A percentile compares a stretch with the other conserved stretches of the same genome.
Conservation (phyloP, 2,888 invertebrate species). For the Sinelater perroti region DNA sequence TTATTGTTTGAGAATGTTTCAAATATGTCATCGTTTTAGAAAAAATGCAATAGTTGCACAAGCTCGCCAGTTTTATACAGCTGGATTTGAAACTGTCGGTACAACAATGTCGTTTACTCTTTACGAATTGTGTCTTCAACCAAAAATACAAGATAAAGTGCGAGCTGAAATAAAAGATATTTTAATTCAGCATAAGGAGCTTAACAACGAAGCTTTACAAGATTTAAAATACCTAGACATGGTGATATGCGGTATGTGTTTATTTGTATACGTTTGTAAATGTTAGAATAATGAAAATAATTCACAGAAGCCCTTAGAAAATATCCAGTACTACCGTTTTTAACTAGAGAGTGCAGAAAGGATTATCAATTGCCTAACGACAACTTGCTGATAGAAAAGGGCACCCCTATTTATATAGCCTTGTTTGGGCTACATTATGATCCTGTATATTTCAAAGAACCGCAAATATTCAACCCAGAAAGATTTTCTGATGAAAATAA, state of each 20-base stretch:
- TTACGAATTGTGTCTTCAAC: conserved; percentile 65
- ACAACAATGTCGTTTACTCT: conserved; percentile 66
- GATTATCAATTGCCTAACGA: conserved; percentile 50
- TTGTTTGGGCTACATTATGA: conserved; percentile 55
- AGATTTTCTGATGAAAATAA: conserved; percentile 51
- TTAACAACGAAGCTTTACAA: conserved; percentile 64
- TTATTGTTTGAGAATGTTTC: no score
- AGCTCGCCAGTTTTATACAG: conserved; percentile 68
- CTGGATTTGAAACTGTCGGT: conserved; percentile 70
- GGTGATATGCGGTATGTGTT: conserved; percentile 65
- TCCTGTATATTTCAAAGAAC: conserved; percentile 55
- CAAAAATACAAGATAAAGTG: conserved; percentile 64
- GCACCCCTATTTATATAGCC: conserved; percentile 54
- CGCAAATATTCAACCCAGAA: conserved; percentile 57
- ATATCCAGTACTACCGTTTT: conserved; percentile 56
- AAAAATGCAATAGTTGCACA: conserved; percentile 64
- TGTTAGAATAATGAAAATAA: conserved; percentile 44
- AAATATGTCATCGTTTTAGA: no score
- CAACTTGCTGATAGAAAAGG: conserved; percentile 52
- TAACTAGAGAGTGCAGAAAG: conserved; percentile 48
- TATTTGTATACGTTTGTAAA: no score
- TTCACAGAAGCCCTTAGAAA: conserved; percentile 59
- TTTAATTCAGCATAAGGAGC: conserved; percentile 52
- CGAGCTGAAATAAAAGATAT: conserved; percentile 62
- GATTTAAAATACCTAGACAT: conserved; percentile 67